Percentiles rank a stretch among this genome's conserved stretches.
These are phyloP conservation scores for Rhagonycha fulva DNA, from an alignment of 2,888 invertebrate genomes.

Conservation along the genomic window DNA sequence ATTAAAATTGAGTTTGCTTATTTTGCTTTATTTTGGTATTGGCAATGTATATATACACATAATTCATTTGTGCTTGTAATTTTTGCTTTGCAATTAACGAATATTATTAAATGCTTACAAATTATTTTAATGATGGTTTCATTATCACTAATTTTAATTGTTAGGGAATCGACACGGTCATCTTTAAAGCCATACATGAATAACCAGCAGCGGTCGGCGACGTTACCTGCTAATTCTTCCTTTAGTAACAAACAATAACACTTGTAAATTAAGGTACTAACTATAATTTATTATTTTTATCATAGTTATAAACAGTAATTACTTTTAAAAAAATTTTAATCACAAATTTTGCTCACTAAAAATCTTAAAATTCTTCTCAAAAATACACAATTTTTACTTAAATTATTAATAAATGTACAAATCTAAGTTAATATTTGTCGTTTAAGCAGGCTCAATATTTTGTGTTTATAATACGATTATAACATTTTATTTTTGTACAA, in stretches of 20 bases:
- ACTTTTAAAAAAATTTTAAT: background rate
- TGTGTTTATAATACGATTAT: constrained; percentile 1
- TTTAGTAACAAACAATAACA: constrained; percentile 61
- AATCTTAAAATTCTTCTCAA: background rate
- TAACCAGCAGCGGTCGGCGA: constrained; percentile 82
- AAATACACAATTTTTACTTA: constrained; percentile 3
- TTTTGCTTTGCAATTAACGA: constrained; percentile 7
- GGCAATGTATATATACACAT: background rate
- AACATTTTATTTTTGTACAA: constrained; percentile 10
- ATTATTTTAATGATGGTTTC: constrained; percentile 5
- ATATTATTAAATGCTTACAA: background rate
- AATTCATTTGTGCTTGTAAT: background rate
- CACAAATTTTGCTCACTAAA: constrained; percentile 13
- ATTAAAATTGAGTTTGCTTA: background rate
- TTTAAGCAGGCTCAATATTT: constrained; percentile 17
- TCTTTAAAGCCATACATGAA: constrained; percentile 75
- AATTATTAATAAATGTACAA: constrained; percentile 26
- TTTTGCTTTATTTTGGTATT: background rate
- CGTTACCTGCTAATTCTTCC: constrained; percentile 84
- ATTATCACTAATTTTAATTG: constrained; percentile 39
- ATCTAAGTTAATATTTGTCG: constrained; percentile 19
- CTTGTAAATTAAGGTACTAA: constrained; percentile 22
- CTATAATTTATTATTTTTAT: constrained; percentile 22
- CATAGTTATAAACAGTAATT: constrained; percentile 4
- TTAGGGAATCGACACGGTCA: constrained; percentile 79